Base-by-base conservation (phyloP, 2,797 vertebrate genomes). In the Nothura maculosa region DNA sequence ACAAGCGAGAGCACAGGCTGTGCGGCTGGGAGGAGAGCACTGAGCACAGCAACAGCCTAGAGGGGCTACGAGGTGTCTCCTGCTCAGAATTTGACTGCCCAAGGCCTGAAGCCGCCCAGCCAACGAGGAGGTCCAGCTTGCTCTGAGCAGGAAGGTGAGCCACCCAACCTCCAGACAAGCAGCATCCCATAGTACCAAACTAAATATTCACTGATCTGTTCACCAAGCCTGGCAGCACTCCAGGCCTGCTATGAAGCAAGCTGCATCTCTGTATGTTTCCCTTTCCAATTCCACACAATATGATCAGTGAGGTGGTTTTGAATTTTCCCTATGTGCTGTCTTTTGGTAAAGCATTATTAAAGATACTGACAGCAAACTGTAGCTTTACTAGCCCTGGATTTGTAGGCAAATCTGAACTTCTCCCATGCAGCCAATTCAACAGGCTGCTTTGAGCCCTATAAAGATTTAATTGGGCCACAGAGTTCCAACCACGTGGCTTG, bases 401-500 rank as follows among this genome's bases (percentile, higher is more conserved):
- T 87, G 63, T 52, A 80, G 66, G 83, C 58, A 81, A 10, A 25
- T 21, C n/a, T 50, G 20, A 77, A 22, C 74, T 76, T 62, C 38
- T 52, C 63, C 78, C 62, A 15, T 32, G 20, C 72, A 92, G 78
- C 73, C 74, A 75, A 5, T 74, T 81, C 92, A 89, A 90, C 84
- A 90, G 87, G 27, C 64, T 90, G 85, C 85, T 48, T 77, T 61
- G 77, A 32, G 66, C 57, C 67, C 81, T 70, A 79, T 87, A 93
- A 93, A 70, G 50, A 84, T 85, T 94, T 83, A 58, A 94, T 69
- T 87, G 77, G 63, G 60, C 82, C 88, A 12, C 10, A 28, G 70
- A 10, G 2, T 70, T 32, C 42, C 70, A 77, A 4, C 34, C 77
- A 45, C 69, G 55, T 61, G 32, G 70, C 86, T 94, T 90, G 25